Evolutionary conservation across 2,113 vertebrate species (phyloP).

Genomic region (Callocephalon fimbriatum): DNA sequence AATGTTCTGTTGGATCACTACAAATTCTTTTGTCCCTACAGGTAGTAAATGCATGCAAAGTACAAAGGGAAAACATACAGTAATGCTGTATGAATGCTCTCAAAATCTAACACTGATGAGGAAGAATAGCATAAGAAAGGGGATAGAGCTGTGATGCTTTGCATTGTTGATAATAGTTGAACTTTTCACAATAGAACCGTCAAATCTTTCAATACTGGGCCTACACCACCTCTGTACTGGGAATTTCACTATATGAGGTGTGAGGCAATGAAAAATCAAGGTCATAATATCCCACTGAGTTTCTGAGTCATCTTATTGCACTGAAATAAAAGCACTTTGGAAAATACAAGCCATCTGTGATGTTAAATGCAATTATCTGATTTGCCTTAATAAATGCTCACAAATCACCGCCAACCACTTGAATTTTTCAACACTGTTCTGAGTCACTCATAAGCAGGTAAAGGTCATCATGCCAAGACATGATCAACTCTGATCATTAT

Average conservation of each 20-base stretch:
- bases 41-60: neutral
- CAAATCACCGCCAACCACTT: constrained; percentile 39
- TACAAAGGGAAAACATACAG: neutral
- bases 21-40: neutral
- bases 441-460: constrained; percentile 47
- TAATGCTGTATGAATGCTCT: neutral
- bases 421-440: constrained; percentile 29
- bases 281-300: constrained; percentile 20
- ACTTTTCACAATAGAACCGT: neutral
- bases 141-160: neutral
- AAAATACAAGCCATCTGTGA: constrained; percentile 54
- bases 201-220: neutral
- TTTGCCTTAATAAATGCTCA: constrained; percentile 52
- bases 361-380: constrained; percentile 41
- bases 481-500: constrained; percentile 39
- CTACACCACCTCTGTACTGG: neutral
- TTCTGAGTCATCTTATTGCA: constrained; percentile 53
- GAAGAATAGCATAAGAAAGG: neutral
- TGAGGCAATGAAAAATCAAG: constrained; percentile 19
- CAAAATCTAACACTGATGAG: neutral
- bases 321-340: constrained; percentile 43
- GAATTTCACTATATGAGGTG: constrained; percentile 14
- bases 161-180: neutral
- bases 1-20: neutral
- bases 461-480: constrained; percentile 37